These are phyloP conservation scores for Mythimna albipuncta DNA, from an alignment of 2,888 invertebrate species.

Conservation along the genomic window DNA sequence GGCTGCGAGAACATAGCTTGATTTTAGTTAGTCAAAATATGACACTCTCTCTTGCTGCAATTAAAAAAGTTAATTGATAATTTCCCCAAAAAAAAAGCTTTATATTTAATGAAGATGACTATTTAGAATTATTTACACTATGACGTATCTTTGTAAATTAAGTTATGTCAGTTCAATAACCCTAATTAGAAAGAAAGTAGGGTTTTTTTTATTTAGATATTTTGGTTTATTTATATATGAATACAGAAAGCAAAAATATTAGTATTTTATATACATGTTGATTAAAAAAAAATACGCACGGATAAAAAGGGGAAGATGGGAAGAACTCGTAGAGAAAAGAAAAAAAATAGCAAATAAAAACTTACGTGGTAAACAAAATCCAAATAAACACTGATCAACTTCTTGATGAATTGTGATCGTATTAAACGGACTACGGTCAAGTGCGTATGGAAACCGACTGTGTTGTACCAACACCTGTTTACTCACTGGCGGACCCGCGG, in stretches of 20 bases:
- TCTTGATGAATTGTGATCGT: background rate
- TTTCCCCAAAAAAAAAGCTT: too few species aligned
- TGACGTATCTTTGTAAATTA: background rate
- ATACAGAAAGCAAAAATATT: background rate
- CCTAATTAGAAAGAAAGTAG: too few species aligned
- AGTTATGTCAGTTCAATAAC: background rate
- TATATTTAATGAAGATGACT: too few species aligned
- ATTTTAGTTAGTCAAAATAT: too few species aligned
- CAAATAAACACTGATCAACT: conserved; percentile 4
- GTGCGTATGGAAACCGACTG: conserved; percentile 15
- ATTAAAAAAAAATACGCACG: background rate
- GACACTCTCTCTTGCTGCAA: too few species aligned
- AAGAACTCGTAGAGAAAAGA: background rate
- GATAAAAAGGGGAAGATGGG: background rate
- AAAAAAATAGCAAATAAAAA: background rate
- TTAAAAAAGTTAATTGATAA: too few species aligned
- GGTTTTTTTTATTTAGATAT: background rate
- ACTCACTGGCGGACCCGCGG: conserved; percentile 12
- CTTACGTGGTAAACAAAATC: conserved; percentile 34
- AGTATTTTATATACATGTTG: background rate
- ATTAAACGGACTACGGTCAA: background rate
- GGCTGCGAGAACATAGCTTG: too few species aligned
- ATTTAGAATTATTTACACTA: background rate
- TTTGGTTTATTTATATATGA: background rate
- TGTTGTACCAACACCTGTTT: conserved; percentile 5